phyloP scores from a whole-genome alignment of 2,888 invertebrate genomes.

The Agrochola lota region DNA sequence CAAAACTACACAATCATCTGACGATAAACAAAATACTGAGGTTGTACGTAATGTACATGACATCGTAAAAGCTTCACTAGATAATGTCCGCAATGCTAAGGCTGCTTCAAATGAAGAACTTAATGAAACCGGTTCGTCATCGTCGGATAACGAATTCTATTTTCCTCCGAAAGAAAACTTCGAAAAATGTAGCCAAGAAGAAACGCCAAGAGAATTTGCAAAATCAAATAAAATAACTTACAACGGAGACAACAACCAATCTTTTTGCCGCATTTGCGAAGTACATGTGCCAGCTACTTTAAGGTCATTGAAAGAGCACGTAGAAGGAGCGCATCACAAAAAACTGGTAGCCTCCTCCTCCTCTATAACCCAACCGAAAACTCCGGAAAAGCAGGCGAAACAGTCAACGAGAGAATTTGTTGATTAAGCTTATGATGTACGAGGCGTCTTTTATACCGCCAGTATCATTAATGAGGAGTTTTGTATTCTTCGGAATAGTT shows the following conservation, averaged over 20 bases:
- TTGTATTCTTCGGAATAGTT: slow-evolving; percentile 55
- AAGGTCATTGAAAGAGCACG: slow-evolving; percentile 50
- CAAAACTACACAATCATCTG: slow-evolving; percentile 22
- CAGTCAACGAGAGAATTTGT: slow-evolving; percentile 31
- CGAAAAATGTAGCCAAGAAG: not conserved
- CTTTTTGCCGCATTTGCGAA: slow-evolving; percentile 57
- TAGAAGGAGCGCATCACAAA: slow-evolving; percentile 68
- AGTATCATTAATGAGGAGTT: slow-evolving; percentile 69
- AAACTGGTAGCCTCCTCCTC: slow-evolving; percentile 39
- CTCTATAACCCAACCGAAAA: not conserved
- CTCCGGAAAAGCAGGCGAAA: not conserved
- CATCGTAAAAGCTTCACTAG: not conserved
- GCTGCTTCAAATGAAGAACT: not conserved
- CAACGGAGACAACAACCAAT: slow-evolving; percentile 28
- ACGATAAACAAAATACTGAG: not conserved
- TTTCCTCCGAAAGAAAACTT: not conserved
- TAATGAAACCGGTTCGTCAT: not conserved
- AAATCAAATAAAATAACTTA: slow-evolving; percentile 51
- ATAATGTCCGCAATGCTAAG: not conserved
- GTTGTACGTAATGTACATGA: not conserved
- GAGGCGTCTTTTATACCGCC: not conserved
- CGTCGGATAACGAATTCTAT: not conserved
- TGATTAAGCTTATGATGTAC: not conserved
- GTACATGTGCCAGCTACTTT: slow-evolving; percentile 52
- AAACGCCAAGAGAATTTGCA: slow-evolving; percentile 22